Conservation (phyloP, 1,140 invertebrate species). For the Neodiprion fabricii region DNA sequence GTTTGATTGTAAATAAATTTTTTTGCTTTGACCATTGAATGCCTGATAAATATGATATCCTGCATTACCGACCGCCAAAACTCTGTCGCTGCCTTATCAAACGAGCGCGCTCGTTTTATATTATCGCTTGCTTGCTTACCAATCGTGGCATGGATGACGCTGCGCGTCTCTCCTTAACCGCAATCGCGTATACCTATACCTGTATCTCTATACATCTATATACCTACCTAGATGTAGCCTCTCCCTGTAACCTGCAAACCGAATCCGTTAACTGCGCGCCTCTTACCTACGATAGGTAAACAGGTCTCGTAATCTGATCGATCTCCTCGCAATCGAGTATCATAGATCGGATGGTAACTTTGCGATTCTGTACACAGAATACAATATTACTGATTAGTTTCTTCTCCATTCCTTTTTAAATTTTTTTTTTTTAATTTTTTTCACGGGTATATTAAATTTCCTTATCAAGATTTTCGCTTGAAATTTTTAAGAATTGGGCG, state of each 20-base stretch:
- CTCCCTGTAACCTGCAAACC: too few relatives aligned
- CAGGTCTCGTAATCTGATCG: too few relatives aligned
- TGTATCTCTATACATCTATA: too few relatives aligned
- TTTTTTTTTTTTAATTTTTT: too few relatives aligned
- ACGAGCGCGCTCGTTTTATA: neutral
- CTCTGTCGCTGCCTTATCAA: neutral
- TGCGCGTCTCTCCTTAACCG: neutral
- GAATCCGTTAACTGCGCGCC: neutral
- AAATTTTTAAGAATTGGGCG: too few relatives aligned
- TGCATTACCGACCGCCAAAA: constrained; percentile 1
- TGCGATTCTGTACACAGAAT: too few relatives aligned
- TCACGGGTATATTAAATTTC: too few relatives aligned
- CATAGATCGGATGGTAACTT: neutral
- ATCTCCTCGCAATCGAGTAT: neutral
- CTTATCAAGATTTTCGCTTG: too few relatives aligned
- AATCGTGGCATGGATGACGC: constrained; percentile 6
- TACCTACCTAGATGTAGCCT: too few relatives aligned
- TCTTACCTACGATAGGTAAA: neutral
- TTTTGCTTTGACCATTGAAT: constrained; percentile 7
- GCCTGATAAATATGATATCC: neutral
- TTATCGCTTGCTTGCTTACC: constrained; percentile 3
- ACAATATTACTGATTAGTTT: too few relatives aligned
- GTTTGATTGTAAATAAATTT: neutral
- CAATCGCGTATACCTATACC: too few relatives aligned
- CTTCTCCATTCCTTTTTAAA: too few relatives aligned